Conservation (phyloP, 64 coral and sea anemone species). For the Pocillopora damicornis region DNA sequence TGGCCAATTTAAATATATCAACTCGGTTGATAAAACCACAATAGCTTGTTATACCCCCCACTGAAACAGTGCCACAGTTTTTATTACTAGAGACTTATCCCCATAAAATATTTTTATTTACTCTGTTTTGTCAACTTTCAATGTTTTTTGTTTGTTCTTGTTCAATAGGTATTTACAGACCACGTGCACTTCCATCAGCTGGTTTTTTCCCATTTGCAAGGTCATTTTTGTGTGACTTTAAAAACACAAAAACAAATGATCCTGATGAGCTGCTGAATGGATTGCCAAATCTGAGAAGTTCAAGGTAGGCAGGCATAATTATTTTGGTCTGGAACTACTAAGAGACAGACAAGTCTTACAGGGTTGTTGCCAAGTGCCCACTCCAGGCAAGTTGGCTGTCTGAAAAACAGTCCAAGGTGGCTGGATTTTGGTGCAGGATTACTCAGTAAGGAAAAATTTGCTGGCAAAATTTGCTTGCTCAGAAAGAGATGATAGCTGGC, state of each 20-base stretch:
- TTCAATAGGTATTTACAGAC: constrained; percentile 45
- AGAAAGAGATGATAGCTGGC: too few species aligned
- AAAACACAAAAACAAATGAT: constrained; percentile 19
- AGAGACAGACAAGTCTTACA: too few species aligned
- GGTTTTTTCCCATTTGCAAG: constrained; percentile 50
- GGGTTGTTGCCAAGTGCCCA: too few species aligned
- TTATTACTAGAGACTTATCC: too few species aligned
- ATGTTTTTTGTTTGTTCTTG: neutral
- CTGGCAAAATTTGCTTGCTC: neutral
- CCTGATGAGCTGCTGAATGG: constrained; percentile 19
- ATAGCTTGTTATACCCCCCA: too few species aligned
- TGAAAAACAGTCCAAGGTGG: too few species aligned
- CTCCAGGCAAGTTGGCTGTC: too few species aligned
- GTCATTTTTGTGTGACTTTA: constrained; percentile 59
- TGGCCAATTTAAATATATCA: too few species aligned
- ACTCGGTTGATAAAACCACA: too few species aligned
- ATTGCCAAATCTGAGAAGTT: constrained; percentile 52
- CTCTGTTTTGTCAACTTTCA: neutral
- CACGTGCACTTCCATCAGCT: constrained; percentile 60
- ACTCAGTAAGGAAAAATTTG: neutral
- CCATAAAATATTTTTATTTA: too few species aligned
- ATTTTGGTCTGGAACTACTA: too few species aligned
- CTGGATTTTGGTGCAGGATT: neutral
- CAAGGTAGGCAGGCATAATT: constrained; percentile 17
- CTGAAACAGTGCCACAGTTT: too few species aligned